These are phyloP conservation scores for Pomatostomus ruficeps DNA, from an alignment of 2,113 vertebrate genomes.

Conservation along the genomic window DNA sequence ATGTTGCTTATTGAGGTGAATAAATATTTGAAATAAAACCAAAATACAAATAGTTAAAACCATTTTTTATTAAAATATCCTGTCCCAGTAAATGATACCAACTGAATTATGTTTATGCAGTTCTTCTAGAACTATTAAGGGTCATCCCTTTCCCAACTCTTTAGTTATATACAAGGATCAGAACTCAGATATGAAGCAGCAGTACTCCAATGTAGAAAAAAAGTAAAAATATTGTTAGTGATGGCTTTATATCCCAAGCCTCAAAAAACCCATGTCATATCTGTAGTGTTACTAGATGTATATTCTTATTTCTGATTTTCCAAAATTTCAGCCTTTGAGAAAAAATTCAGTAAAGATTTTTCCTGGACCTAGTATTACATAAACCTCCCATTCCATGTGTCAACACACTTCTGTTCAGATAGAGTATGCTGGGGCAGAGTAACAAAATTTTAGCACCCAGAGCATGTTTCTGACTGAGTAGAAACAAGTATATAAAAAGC, in stretches of 20 bases:
- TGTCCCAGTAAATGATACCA: background rate
- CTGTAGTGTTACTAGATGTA: background rate
- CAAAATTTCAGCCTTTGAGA: background rate
- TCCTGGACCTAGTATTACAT: background rate
- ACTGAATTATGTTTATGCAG: background rate
- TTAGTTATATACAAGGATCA: background rate
- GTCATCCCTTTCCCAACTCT: background rate
- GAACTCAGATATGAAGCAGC: background rate
- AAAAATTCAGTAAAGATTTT: background rate
- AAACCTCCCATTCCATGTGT: background rate
- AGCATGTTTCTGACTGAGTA: background rate
- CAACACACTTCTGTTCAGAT: background rate
- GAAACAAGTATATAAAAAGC: background rate
- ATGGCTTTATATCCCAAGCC: background rate
- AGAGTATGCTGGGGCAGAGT: background rate
- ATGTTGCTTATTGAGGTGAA: background rate
- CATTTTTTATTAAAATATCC: conserved; percentile 10
- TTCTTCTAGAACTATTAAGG: background rate
- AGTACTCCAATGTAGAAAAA: background rate
- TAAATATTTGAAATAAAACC: conserved; percentile 6
- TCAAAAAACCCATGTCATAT: background rate
- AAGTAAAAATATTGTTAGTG: background rate
- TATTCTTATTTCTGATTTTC: background rate
- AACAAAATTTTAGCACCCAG: background rate
- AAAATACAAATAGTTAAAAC: background rate